These are phyloP conservation scores for Microtus pennsylvanicus DNA, from an alignment of 2,113 vertebrate genomes.

Conservation along the genomic window DNA sequence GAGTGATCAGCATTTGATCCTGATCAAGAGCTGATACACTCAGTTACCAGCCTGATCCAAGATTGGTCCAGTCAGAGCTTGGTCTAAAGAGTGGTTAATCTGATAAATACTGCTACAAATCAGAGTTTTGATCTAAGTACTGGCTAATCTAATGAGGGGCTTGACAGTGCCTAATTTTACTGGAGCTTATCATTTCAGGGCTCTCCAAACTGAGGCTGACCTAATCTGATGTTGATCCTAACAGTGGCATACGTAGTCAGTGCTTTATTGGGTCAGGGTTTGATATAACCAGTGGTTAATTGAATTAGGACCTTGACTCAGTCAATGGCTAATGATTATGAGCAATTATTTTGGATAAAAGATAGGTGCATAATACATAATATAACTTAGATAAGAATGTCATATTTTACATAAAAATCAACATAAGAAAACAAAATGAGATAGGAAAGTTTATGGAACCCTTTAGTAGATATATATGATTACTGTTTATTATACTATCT, in stretches of 20 bases:
- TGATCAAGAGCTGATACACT: not conserved
- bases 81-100: not conserved
- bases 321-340: not conserved
- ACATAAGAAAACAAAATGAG: not conserved
- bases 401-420: constrained; percentile 38
- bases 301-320: not conserved
- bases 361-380: not conserved
- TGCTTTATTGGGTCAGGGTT: not conserved
- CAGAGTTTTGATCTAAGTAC: not conserved
- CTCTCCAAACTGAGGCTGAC: not conserved
- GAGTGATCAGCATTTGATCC: not conserved
- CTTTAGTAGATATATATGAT: not conserved
- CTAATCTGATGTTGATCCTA: not conserved
- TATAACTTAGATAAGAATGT: constrained; percentile 12
- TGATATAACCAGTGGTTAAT: not conserved
- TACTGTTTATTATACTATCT: not conserved
- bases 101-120: not conserved
- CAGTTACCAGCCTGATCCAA: not conserved
- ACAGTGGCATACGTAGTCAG: not conserved
- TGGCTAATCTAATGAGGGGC: not conserved
- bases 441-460: not conserved
- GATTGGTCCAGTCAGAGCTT: not conserved
- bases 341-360: constrained; percentile 19
- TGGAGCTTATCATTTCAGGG: not conserved
- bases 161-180: not conserved